Conservation (phyloP, 2,113 vertebrate species). For the Spea bombifrons region DNA sequence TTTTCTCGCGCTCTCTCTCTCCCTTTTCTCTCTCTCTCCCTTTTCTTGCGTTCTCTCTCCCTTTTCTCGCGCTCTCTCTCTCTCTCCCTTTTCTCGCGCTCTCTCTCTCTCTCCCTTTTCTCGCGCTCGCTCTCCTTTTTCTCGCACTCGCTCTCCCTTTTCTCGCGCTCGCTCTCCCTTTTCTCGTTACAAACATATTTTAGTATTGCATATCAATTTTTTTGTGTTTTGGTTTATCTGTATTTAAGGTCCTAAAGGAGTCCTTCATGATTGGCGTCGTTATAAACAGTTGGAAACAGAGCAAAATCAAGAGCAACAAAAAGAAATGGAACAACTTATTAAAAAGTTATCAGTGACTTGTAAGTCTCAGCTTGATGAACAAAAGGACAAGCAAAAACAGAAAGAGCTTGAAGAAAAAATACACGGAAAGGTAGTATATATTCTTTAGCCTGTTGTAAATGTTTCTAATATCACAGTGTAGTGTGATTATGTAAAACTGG, state of each 20-base stretch:
- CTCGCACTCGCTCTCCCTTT: not conserved
- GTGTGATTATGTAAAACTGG: too few relatives aligned
- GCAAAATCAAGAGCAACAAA: slow-evolving; percentile 86
- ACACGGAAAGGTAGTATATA: slow-evolving; percentile 78
- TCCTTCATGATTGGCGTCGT: slow-evolving; percentile 95
- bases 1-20: not conserved
- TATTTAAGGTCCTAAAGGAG: slow-evolving; percentile 87
- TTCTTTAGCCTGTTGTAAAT: too few relatives aligned
- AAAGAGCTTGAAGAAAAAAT: slow-evolving; percentile 86
- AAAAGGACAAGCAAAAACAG: slow-evolving; percentile 80
- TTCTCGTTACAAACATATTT: not conserved
- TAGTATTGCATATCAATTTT: not conserved
- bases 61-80: too few relatives aligned
- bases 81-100: too few relatives aligned
- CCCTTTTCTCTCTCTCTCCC: not conserved
- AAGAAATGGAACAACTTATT: slow-evolving; percentile 89
- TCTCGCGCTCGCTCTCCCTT: not conserved
- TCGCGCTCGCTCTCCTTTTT: too few relatives aligned
- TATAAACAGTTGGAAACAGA: slow-evolving; percentile 95
- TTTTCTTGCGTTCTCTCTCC: too few relatives aligned
- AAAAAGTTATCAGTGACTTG: slow-evolving; percentile 91
- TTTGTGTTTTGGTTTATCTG: too few relatives aligned
- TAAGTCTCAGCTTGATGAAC: slow-evolving; percentile 85
- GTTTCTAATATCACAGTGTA: too few relatives aligned
- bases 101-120: too few relatives aligned